Evolutionary conservation across 2,797 vertebrate species (phyloP), one percentile per base, ranked within the genome.

Genomic region (Gila robusta): DNA sequence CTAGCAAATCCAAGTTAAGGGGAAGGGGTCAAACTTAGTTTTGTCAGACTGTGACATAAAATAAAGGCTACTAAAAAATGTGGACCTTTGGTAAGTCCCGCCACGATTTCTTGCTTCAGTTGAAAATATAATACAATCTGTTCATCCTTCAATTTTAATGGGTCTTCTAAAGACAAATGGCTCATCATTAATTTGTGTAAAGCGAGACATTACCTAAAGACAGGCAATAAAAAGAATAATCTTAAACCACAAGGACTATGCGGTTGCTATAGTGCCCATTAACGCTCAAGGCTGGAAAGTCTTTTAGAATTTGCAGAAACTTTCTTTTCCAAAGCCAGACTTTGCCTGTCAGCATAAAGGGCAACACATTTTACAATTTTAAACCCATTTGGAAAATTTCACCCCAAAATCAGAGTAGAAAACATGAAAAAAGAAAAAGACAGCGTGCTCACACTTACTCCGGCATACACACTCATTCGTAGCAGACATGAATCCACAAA

Each of bases 401-500:
- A 64, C 8, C 77, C 14, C n/a, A 21, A 32, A 80, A 49, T 23
- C n/a, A 19, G 44, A 0, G 64, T 1, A 35, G 5, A n/a, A 47
- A 59, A n/a, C 28, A 23, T 67, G 41, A 28, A 23, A 82, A 71
- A 39, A 9, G 5, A 10, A n/a, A 28, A 81, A 28, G 32, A 69
- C 44, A 26, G 49, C 14, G 21, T 28, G 35, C 47, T 64, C 64
- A 56, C 41, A 64, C 49, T 67, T 35, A 23, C n/a, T 62, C 59
- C 70, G 9, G 32, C 41, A 71, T 54, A 59, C 62, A 80, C 76
- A 84, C 47, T 59, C 88, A 79, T 49, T 56, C 3, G 8, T 70
- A 76, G 82, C 54, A 49, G 44, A 76, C 35, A 35, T 16, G 73
- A 47, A 85, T 54, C 44, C 73, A 82, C 79, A 72, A 19, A 71